Evolutionary conservation across 1,140 invertebrate genomes (phyloP).

Genomic region (Lepidostoma basale): DNA sequence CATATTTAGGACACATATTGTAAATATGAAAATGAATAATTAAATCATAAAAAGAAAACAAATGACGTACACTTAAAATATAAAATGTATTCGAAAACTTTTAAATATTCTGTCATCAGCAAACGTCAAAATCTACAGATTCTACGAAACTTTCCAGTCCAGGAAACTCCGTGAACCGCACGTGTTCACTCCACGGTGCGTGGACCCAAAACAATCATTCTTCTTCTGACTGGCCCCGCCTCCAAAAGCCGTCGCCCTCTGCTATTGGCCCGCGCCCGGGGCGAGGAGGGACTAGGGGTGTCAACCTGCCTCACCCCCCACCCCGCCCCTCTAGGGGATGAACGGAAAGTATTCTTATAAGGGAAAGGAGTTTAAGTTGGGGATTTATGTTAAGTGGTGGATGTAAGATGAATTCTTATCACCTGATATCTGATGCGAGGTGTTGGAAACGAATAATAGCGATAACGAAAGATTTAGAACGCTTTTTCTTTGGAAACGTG

Average conservation of each 20-base stretch:
- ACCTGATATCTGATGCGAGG: constrained; percentile 33
- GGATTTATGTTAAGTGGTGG: constrained; percentile 44
- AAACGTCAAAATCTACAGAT: too few species aligned
- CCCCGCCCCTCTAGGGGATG: constrained; percentile 21
- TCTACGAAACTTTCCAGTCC: too few species aligned
- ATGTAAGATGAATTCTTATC: constrained; percentile 46
- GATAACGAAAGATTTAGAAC: too few species aligned
- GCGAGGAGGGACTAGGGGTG: constrained; percentile 1
- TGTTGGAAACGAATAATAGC: constrained; percentile 7
- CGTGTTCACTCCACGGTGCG: constrained; percentile 4
- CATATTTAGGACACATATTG: too few species aligned
- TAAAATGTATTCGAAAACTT: too few species aligned
- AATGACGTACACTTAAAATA: too few species aligned
- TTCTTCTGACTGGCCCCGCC: constrained; percentile 21
- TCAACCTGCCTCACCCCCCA: neutral
- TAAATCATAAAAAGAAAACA: too few species aligned
- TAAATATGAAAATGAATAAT: too few species aligned
- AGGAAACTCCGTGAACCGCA: neutral
- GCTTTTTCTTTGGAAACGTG: too few species aligned
- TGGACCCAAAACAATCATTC: constrained; percentile 26
- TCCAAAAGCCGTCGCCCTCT: constrained; percentile 2
- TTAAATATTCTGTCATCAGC: too few species aligned
- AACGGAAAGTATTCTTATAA: constrained; percentile 39
- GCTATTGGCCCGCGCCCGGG: neutral
- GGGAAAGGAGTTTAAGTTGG: constrained; percentile 30